These are phyloP conservation scores for Lochmaea crataegi DNA, from an alignment of 2,888 invertebrate genomes.

Conservation along the genomic window DNA sequence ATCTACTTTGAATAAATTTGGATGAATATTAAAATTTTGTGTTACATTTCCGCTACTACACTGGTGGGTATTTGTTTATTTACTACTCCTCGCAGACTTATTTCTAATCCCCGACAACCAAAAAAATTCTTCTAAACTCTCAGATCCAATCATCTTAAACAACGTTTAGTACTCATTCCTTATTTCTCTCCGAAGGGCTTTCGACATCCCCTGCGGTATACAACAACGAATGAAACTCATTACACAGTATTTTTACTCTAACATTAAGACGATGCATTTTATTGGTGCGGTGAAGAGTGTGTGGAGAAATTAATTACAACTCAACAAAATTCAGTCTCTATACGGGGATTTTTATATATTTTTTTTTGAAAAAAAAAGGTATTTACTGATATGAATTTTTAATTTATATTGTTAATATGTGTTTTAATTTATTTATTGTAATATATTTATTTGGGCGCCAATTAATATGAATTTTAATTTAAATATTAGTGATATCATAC, in stretches of 20 bases:
- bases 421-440: too few species aligned
- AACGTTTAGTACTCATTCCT: slow-evolving; percentile 53
- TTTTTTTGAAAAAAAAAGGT: too few species aligned
- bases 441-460: too few species aligned
- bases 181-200: slow-evolving; percentile 38
- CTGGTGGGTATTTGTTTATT: neutral
- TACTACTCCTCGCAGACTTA: neutral
- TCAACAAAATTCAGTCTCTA: neutral
- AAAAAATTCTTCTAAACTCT: slow-evolving; percentile 42
- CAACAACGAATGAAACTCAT: slow-evolving; percentile 2
- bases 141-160: slow-evolving; percentile 56
- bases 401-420: too few species aligned
- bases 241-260: neutral
- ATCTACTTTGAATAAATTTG: too few species aligned
- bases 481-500: too few species aligned
- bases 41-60: too few species aligned
- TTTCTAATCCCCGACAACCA: slow-evolving; percentile 9
- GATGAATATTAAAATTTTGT: too few species aligned
- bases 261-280: slow-evolving; percentile 1
- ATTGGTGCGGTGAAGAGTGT: neutral
- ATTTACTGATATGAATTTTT: too few species aligned
- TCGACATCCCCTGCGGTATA: slow-evolving; percentile 16
- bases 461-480: too few species aligned
- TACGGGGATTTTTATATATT: too few species aligned
- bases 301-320: neutral